A percentile compares a stretch with the other conserved stretches of the same genome.
These are phyloP conservation scores for Lithophane socia DNA, from an alignment of 2,888 invertebrate species.

Conservation along the genomic window DNA sequence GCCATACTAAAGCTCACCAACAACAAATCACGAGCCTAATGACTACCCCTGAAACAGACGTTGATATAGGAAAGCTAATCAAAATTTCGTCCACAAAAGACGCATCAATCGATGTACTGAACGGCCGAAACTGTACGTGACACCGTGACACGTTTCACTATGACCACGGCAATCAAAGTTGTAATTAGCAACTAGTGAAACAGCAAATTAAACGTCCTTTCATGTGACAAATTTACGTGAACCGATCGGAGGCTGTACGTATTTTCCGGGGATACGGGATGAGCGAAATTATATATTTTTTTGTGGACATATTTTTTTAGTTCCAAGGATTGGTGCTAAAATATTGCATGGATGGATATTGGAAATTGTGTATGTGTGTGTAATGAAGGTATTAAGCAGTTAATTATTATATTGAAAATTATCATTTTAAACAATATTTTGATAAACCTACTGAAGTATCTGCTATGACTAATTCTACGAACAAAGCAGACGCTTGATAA, in stretches of 20 bases:
- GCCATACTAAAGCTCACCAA: background rate
- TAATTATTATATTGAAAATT: background rate
- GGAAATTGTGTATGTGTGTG: too few species aligned
- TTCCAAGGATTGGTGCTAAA: background rate
- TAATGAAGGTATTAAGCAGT: too few species aligned
- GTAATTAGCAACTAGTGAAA: constrained; percentile 89
- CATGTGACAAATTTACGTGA: constrained; percentile 82
- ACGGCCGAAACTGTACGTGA: constrained; percentile 66
- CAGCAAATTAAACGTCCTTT: constrained; percentile 88
- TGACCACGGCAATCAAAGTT: constrained; percentile 86
- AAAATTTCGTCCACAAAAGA: constrained; percentile 53
- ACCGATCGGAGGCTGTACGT: constrained; percentile 41
- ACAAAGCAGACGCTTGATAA: background rate
- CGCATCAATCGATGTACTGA: constrained; percentile 36
- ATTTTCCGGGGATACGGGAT: constrained; percentile 43
- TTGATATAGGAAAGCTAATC: constrained; percentile 46
- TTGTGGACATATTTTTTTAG: background rate
- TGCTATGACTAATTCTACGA: background rate
- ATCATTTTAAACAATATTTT: background rate
- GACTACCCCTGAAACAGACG: constrained; percentile 9
- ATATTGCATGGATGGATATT: background rate
- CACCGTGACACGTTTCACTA: constrained; percentile 77
- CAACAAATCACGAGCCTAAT: constrained; percentile 18
- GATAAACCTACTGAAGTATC: background rate
- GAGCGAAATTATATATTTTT: constrained; percentile 28